Conservation (phyloP, 2,797 vertebrate genomes). For the Enoplosus armatus region DNA sequence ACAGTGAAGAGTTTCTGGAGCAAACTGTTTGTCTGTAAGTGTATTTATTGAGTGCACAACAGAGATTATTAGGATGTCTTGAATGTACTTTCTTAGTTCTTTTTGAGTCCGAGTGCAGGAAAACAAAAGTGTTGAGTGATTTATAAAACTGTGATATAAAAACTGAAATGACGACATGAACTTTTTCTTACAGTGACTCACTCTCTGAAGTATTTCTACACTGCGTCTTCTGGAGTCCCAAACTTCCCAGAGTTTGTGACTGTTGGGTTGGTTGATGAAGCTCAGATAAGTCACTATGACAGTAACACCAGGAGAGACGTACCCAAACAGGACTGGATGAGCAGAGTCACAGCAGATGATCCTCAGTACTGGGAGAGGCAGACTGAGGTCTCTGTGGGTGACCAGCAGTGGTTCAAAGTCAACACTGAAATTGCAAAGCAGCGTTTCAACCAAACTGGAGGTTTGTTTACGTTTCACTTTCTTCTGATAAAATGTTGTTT, state of each 20-base stretch:
- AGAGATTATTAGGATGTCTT: neutral
- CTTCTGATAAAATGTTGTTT: slow-evolving; percentile 12
- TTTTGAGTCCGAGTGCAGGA: neutral
- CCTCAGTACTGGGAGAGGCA: slow-evolving; percentile 23
- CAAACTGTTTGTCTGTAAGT: neutral
- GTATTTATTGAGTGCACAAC: neutral
- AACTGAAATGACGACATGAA: neutral
- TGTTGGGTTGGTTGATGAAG: slow-evolving; percentile 60
- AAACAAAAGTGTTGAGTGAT: neutral
- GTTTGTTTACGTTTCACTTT: slow-evolving; percentile 55
- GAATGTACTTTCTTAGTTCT: neutral
- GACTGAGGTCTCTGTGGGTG: accelerated
- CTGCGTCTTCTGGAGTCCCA: slow-evolving; percentile 29
- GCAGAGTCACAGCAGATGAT: neutral
- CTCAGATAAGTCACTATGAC: slow-evolving; percentile 25
- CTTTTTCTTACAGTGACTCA: slow-evolving; percentile 54
- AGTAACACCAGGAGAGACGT: neutral
- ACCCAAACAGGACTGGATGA: slow-evolving; percentile 70
- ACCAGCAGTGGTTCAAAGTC: neutral
- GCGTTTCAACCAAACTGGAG: slow-evolving; percentile 75
- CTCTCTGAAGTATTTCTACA: slow-evolving; percentile 59
- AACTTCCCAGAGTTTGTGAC: slow-evolving; percentile 64
- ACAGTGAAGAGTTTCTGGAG: neutral
- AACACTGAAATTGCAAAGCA: accelerated
- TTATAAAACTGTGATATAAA: neutral